phyloP scores from a whole-genome alignment of 2,113 vertebrate genomes.

The Dissostichus mawsoni region DNA sequence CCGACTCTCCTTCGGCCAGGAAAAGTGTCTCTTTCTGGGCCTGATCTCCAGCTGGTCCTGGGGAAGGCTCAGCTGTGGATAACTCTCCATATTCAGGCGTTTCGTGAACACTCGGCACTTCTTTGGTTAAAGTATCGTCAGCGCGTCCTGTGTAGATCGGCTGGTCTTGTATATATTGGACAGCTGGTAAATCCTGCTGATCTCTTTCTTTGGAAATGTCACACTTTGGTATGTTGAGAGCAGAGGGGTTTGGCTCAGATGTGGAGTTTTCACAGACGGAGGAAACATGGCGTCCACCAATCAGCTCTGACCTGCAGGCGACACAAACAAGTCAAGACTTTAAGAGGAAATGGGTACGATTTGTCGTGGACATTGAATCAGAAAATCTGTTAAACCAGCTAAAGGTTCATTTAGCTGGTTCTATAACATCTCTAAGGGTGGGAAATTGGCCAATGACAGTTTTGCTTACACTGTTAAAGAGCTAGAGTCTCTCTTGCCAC shows the following conservation, averaged over 20 bases:
- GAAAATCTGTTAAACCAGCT: too few relatives aligned
- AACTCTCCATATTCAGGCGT: background rate
- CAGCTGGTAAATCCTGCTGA: background rate
- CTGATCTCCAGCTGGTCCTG: background rate
- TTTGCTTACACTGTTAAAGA: too few relatives aligned
- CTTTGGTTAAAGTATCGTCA: background rate
- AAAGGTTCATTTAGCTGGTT: background rate
- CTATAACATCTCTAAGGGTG: background rate
- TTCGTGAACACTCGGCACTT: background rate
- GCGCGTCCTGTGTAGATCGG: background rate
- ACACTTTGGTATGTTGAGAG: background rate
- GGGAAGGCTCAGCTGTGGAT: background rate
- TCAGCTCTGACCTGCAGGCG: constrained; percentile 39
- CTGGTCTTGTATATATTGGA: background rate
- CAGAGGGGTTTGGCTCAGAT: background rate
- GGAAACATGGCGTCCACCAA: background rate
- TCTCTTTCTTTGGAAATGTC: background rate
- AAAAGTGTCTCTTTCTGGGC: background rate
- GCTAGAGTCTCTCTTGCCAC: background rate
- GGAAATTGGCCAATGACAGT: background rate
- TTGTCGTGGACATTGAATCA: background rate
- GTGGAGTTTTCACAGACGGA: constrained; percentile 30
- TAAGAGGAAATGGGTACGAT: background rate
- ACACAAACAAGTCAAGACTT: background rate
- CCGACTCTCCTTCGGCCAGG: background rate